A percentile compares a stretch with the other conserved stretches of the same genome.
Conservation (phyloP, 2,888 invertebrate genomes). For the Drosophila affinis region DNA sequence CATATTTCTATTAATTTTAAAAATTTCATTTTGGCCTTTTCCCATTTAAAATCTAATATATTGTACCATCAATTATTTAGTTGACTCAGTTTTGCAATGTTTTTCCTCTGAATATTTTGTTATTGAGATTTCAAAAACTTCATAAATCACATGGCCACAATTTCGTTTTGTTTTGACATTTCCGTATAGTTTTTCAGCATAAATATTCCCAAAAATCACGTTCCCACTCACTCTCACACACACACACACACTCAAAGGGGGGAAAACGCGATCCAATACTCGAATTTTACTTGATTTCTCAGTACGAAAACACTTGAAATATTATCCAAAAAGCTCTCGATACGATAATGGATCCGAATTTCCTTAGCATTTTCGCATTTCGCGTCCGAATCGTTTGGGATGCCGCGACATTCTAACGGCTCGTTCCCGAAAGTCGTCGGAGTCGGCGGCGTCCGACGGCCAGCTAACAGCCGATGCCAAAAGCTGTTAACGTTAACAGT, state of each 20-base stretch:
- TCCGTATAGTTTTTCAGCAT: constrained; percentile 11
- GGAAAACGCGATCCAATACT: constrained; percentile 3
- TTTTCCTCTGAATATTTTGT: constrained; percentile 11
- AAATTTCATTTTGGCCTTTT: neutral
- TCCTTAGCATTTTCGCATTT: constrained; percentile 12
- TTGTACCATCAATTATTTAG: neutral
- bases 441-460: constrained; percentile 3
- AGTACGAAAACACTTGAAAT: constrained; percentile 32
- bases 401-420: constrained; percentile 64
- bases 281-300: neutral
- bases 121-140: constrained; percentile 1
- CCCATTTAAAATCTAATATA: neutral
- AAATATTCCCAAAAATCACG: constrained; percentile 32
- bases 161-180: constrained; percentile 23
- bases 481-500: constrained; percentile 37
- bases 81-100: neutral
- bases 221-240: constrained; percentile 13
- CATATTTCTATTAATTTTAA: neutral
- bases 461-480: constrained; percentile 8
- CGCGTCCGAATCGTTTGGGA: constrained; percentile 61
- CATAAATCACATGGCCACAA: constrained; percentile 16
- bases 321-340: constrained; percentile 29
- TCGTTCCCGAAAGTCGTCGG: constrained; percentile 16
- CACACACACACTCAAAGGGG: constrained; percentile 10
- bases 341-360: constrained; percentile 4